Evolutionary conservation across 1,140 invertebrate species (phyloP), one percentile per base, ranked within the genome.

Genomic region (Amyelois transitella): DNA sequence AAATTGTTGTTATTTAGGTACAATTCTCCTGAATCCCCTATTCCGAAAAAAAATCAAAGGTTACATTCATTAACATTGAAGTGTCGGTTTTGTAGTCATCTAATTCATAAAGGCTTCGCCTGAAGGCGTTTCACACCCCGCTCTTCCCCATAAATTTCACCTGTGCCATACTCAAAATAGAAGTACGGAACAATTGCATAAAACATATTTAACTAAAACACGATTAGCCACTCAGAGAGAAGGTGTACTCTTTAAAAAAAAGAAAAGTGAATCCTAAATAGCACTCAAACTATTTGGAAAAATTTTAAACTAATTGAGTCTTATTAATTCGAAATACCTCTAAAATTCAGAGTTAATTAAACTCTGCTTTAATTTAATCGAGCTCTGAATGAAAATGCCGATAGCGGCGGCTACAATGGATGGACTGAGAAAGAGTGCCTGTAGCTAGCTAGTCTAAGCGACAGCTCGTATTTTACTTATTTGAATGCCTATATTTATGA

Each of bases 361-460:
- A 64, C 43, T 28, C 28, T 43, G 56, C 43, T 60, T 54, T 60
- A 49, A 43, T 53, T 51, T 51, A 50, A 32, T 56, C 47, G 48
- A 32, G 45, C 7, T 19, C 18, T 48, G 21, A 48, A 48, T 48
- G 45, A 21, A 48, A 48, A 48, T 21, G 45, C 25, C 50, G 28
- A 10, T 51, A 51, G 38, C n/a, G 50, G 17, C 50, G 73, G 67
- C 69, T 73, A 60, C 58, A 67, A 57, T 68, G 55, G 60, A 58
- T 55, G 62, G 58, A 2, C 58, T 53, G 67, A 55, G 61, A 73
- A 76, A 70, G 65, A 80, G 68, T 75, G 64, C 64, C 75, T 72
- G 73, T 48, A 48, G 43, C 18, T 45, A 19, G 43, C 18, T 43
- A 43, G 18, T 6, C 19, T 38, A 38, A 38, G n/a, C 2, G 32